A percentile compares a stretch with the other conserved stretches of the same genome.
These are phyloP conservation scores for Gryllus bimaculatus DNA, from an alignment of 1,140 invertebrate genomes.

Conservation along the genomic window DNA sequence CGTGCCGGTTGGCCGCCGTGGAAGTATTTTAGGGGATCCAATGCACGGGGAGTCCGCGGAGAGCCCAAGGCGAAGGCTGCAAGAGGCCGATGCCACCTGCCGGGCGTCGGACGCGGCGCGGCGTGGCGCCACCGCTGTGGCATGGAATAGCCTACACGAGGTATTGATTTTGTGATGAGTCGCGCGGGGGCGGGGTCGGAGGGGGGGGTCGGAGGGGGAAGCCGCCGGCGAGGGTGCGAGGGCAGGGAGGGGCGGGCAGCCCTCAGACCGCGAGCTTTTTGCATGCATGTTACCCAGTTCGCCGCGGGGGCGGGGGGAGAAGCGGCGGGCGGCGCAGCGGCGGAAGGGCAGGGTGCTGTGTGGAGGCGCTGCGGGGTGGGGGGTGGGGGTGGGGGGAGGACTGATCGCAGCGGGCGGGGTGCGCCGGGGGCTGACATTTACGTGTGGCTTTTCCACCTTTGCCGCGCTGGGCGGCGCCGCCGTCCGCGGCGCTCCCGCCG, in stretches of 20 bases:
- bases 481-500: background rate
- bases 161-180: conserved; percentile 5
- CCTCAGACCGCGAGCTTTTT: background rate
- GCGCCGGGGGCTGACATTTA: background rate
- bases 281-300: background rate
- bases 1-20: too few relatives aligned
- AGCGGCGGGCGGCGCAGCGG: too few relatives aligned
- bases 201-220: background rate
- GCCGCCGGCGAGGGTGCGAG: too few relatives aligned
- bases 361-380: background rate
- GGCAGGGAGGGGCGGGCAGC: too few relatives aligned
- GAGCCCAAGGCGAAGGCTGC: too few relatives aligned
- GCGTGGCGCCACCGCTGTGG: background rate
- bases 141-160: background rate
- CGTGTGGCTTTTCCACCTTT: background rate
- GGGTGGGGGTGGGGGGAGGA: background rate
- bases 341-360: background rate
- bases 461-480: too few relatives aligned
- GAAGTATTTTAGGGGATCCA: too few relatives aligned
- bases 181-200: too few relatives aligned
- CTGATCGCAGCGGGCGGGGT: background rate
- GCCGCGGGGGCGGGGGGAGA: too few relatives aligned
- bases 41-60: too few relatives aligned
- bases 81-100: background rate
- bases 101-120: too few relatives aligned